These are phyloP conservation scores for Anastrepha ludens DNA, from an alignment of 1,140 invertebrate species.

Conservation along the genomic window DNA sequence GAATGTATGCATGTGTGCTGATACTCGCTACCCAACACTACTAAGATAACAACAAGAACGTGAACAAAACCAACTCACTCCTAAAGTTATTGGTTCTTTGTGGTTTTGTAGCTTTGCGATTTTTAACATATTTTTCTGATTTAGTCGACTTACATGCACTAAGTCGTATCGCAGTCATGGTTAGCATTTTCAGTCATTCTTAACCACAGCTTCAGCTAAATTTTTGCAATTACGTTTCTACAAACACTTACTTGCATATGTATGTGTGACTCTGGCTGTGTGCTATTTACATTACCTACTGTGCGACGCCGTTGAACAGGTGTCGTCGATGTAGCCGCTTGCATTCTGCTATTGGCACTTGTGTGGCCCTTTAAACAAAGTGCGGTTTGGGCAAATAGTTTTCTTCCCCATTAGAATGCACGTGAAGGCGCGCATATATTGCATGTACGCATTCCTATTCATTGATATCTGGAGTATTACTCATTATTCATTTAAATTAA, in stretches of 20 bases:
- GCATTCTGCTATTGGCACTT: conserved; percentile 28
- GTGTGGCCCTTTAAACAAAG: conserved; percentile 49
- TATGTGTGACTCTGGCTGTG: background rate
- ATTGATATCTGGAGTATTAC: background rate
- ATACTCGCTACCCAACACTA: background rate
- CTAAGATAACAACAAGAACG: background rate
- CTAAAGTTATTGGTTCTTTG: background rate
- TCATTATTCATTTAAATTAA: background rate
- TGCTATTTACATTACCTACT: conserved; percentile 38
- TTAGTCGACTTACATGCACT: background rate
- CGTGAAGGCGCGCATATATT: background rate
- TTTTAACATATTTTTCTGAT: conserved; percentile 35
- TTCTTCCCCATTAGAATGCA: background rate
- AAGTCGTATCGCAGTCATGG: background rate
- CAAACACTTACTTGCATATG: background rate
- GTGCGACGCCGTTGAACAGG: conserved; percentile 24
- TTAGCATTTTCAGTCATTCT: too few relatives aligned
- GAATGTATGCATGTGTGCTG: background rate
- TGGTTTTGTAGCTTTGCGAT: conserved; percentile 27
- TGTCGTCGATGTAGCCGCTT: background rate
- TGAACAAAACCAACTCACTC: background rate
- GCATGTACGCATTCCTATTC: background rate
- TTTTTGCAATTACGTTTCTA: background rate
- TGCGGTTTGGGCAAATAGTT: background rate
- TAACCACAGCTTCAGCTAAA: background rate